Conservation (phyloP, 1,140 invertebrate genomes). For the Drosophila rufa region DNA sequence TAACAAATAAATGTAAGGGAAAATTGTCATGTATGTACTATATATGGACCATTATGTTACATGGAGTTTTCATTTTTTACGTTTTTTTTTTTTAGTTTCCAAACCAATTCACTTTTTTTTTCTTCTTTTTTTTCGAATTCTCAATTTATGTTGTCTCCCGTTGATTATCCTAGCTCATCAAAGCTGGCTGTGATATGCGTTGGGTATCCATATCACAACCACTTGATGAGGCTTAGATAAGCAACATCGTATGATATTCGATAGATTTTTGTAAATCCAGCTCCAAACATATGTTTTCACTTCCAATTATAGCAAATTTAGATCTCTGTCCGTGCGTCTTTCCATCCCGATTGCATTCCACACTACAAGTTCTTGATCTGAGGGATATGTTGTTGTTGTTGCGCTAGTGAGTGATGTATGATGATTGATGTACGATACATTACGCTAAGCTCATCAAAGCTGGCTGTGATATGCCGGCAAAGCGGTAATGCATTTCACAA, state of each 20-base stretch:
- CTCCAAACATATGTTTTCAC: neutral
- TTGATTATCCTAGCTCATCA: constrained; percentile 91
- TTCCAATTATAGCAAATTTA: constrained; percentile 30
- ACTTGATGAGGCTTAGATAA: constrained; percentile 88
- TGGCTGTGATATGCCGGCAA: constrained; percentile 93
- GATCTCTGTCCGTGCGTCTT: neutral
- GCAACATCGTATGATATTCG: constrained; percentile 72
- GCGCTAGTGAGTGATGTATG: constrained; percentile 18
- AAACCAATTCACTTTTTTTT: constrained; percentile 60
- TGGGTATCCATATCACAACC: constrained; percentile 91
- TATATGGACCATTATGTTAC: constrained; percentile 34
- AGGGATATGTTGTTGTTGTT: constrained; percentile 9
- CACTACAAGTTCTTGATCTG: constrained; percentile 5
- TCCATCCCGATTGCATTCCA: constrained; percentile 11
- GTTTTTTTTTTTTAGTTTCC: constrained; percentile 25
- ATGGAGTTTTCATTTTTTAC: neutral
- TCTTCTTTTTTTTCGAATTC: constrained; percentile 24
- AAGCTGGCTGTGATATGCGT: constrained; percentile 96
- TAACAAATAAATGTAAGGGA: constrained; percentile 8
- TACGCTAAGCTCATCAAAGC: constrained; percentile 93
- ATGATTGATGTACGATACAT: constrained; percentile 75
- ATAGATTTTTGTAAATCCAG: constrained; percentile 10
- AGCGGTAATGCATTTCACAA: constrained; percentile 89
- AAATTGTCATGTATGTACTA: constrained; percentile 10
- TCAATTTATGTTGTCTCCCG: constrained; percentile 72